Base-by-base conservation (phyloP, 2,113 vertebrate species). In the Rhinolophus ferrumequinum region DNA sequence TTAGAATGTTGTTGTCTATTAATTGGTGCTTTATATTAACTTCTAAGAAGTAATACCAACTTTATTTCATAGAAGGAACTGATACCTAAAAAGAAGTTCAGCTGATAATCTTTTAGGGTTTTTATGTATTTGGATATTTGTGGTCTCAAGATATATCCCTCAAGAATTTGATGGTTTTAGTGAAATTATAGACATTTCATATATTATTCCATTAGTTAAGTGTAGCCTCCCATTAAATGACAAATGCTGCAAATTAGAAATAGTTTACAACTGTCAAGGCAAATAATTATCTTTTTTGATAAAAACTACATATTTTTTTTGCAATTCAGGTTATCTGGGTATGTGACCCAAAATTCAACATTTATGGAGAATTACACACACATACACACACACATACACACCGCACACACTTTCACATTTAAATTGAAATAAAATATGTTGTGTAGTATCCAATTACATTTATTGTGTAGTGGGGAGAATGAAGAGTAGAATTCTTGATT, bases 101-200 rank as follows among this genome's bases (percentile, higher is more conserved):
- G 12, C 16, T 72, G 28, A 22, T 50, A 87, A 12, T 90, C 12
- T 21, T 69, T 69, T n/a, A 67, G 6, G 3, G 1, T 47, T 90
- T 91, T 94, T 84, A 67, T 24, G 8, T 47, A 75, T 35, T 70
- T 93, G 28, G 50, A 81, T 28, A 88, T n/a, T 56, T 80, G 44
- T 75, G 35, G 18, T 88, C 41, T 73, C 30, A 56, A 80, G 72
- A 50, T 95, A 35, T 50, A 50, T 50, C 11, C 82, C 52, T 89
- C 35, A 66, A 66, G 67, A 86, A 72, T 76, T 14, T 83, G 8
- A 14, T 28, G 1, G 24, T 69, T 83, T 88, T 88, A 33, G 13
- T 66, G n/a, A 83, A 90, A 56, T 93, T 94, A 66, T 82, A 77
- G 33, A 84, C 2, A 64, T 83, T 90, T 80, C 56, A 70, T 84